phyloP scores from a whole-genome alignment of 2,797 vertebrate genomes.

The Malacoraja senta region DNA sequence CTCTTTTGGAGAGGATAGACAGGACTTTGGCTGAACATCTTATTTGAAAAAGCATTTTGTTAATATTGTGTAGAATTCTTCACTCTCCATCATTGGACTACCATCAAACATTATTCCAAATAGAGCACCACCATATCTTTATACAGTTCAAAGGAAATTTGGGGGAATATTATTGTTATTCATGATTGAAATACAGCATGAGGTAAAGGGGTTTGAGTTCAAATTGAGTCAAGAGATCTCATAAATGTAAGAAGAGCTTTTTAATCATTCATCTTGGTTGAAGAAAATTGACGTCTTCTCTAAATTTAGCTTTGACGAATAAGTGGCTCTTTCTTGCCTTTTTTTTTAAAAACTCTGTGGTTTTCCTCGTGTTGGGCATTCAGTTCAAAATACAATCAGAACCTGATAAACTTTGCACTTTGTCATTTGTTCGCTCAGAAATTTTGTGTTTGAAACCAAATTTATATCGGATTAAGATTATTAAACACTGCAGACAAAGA shows the following conservation, averaged over 20 bases:
- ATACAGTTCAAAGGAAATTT: not conserved
- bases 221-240: not conserved
- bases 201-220: not conserved
- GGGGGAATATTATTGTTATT: not conserved
- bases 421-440: not conserved
- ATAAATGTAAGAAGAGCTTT: not conserved
- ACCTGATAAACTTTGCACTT: not conserved
- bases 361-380: not conserved
- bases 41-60: not conserved
- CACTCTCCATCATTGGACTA: not conserved
- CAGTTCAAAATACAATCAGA: not conserved
- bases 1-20: not conserved
- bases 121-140: not conserved
- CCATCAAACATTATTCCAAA: too few relatives aligned
- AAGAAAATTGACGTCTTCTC: too few relatives aligned
- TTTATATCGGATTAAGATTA: not conserved
- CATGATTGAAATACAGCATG: not conserved
- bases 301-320: not conserved
- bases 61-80: too few relatives aligned
- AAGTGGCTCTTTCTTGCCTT: not conserved
- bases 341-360: not conserved
- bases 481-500: not conserved
- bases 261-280: not conserved
- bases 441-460: not conserved
- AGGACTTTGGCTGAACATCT: not conserved